Conservation (phyloP, 2,797 vertebrate genomes). For the Myotis planiceps region DNA sequence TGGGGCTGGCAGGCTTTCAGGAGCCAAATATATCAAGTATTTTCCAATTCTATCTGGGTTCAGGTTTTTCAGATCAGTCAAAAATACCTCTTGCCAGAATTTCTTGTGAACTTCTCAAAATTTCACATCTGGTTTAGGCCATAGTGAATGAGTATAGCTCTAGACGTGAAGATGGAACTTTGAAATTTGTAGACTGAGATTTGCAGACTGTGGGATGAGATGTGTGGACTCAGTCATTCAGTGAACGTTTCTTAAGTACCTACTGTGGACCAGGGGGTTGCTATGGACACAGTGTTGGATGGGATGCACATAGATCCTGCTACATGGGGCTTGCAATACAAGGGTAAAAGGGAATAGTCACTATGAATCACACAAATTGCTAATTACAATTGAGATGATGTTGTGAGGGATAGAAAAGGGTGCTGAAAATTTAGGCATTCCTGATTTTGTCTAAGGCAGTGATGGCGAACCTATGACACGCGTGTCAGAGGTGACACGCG, state of each 20-base stretch:
- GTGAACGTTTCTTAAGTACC: not conserved
- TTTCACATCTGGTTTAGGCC: not conserved
- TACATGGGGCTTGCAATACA: accelerated
- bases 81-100: not conserved
- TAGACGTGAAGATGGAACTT: not conserved
- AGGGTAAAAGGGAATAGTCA: not conserved
- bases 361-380: accelerated
- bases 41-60: not conserved
- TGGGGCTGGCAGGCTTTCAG: not conserved
- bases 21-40: slow-evolving; percentile 1
- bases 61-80: not conserved
- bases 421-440: not conserved
- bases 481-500: too few relatives aligned
- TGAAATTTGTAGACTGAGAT: not conserved
- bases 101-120: not conserved
- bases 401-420: not conserved
- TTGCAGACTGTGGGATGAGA: not conserved
- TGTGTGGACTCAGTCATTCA: not conserved
- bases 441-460: not conserved
- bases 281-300: not conserved
- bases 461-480: too few relatives aligned
- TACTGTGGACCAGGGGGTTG: not conserved
- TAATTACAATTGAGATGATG: not conserved
- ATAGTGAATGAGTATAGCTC: not conserved
- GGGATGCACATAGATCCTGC: not conserved